Base-by-base conservation (phyloP, 2,113 vertebrate genomes). In the Labeo rohita region DNA sequence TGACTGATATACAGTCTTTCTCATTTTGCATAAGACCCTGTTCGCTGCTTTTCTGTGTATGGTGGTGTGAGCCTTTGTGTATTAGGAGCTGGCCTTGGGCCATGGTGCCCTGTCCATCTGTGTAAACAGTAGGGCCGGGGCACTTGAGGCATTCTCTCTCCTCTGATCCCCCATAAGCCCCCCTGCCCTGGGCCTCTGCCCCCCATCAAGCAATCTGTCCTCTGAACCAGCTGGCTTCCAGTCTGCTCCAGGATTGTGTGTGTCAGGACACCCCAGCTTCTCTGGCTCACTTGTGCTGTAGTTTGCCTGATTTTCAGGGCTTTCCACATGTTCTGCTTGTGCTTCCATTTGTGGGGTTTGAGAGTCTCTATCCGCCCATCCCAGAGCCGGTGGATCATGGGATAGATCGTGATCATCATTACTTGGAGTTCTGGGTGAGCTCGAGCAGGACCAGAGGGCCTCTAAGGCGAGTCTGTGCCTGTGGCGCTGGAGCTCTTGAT, bases 401-500 rank as follows among this genome's bases (percentile, higher is more conserved):
- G 84, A 75, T 6, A 45, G 16, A 63, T 84, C 70, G 1, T 66
- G 72, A 16, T 86, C 76, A 54, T 80, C 70, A 0, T 88, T 89
- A 0, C 93, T 91, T 12, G 90, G 49, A 8, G 21, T 74, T 73
- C 66, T 73, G 50, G 50, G 91, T 81, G 94, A 89, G 87, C 91
- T 83, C 5, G 86, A 87, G 47, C 80, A 89, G 78, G 92, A 90
- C 76, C 34, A 65, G 73, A 91, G 94, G 61, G 89, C 86, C 66
- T 94, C 93, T 12, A 89, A 4, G 54, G 45, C 49, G 87, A 91
- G 93, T 79, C 95, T 92, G 80, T 96, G 92, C 78, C 91, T 94
- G 84, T 89, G 94, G 90, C 86, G 93, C 84, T 93, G 84, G 4
- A 92, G 90, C 85, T 95, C 93, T 72, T 86, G 89, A 34, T 88